These are phyloP conservation scores for Bursaphelenchus okinawaensis DNA, from an alignment of 2,888 invertebrate species.

Conservation along the genomic window DNA sequence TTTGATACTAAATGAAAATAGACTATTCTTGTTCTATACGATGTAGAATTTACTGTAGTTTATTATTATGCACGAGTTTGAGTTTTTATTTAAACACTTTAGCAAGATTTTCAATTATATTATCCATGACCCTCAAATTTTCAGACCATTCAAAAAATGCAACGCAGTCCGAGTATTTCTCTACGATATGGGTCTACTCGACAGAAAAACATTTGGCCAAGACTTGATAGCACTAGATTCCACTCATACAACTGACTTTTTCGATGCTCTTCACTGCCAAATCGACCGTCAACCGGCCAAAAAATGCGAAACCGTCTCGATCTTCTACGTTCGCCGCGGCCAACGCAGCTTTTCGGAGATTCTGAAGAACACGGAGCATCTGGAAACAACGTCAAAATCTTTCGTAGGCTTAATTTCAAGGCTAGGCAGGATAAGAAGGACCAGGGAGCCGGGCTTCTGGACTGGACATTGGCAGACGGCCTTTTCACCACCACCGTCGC, in stretches of 20 bases:
- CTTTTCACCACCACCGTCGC: constrained; percentile 29
- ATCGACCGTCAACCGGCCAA: constrained; percentile 67
- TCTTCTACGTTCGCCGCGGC: constrained; percentile 84
- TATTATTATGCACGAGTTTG: too few species aligned
- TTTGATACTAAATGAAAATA: too few species aligned
- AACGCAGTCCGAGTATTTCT: constrained; percentile 89
- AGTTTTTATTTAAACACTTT: too few species aligned
- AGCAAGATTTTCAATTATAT: too few species aligned
- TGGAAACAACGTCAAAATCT: constrained; percentile 61
- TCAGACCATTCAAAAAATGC: constrained; percentile 66
- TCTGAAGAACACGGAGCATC: constrained; percentile 68
- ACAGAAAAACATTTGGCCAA: constrained; percentile 63
- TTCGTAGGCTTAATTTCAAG: constrained; percentile 67
- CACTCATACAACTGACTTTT: constrained; percentile 4
- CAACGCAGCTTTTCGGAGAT: constrained; percentile 75
- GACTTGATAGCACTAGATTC: constrained; percentile 65
- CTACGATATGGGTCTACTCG: constrained; percentile 86
- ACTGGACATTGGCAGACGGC: constrained; percentile 82
- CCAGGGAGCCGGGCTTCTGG: constrained; percentile 85
- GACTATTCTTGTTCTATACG: too few species aligned
- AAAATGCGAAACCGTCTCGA: constrained; percentile 82
- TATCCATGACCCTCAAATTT: too few species aligned
- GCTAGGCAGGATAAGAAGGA: constrained; percentile 80
- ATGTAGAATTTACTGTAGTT: too few species aligned
- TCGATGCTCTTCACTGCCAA: constrained; percentile 67